Evolutionary conservation across 2,113 vertebrate species (phyloP), one percentile per base, ranked within the genome.

Genomic region (Psammodynastes pulverulentus): DNA sequence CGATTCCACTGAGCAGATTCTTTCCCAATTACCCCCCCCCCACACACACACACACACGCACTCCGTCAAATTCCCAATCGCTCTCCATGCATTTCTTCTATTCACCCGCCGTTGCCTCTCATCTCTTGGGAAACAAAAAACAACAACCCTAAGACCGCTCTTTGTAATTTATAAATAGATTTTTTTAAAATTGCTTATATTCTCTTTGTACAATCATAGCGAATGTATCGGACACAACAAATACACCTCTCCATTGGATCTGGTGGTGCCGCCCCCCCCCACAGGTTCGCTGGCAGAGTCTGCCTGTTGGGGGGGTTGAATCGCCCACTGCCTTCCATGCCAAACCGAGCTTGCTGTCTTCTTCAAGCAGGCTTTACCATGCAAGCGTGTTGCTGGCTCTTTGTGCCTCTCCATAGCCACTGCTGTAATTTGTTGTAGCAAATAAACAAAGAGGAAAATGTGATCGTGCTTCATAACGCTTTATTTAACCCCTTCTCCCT

Each of bases 371-470:
- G 29, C 89, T 90, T 90, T 43, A 46, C 39, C 52, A 49, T 49
- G 56, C 26, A 24, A 53, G 48, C 45, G 58, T 92, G 26, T 88
- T 86, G 24, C 54, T 7, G 88, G 58, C 52, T 54, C 26, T n/a
- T 79, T 84, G 86, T 43, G 86, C 86, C 67, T 88, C 46, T 92
- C 23, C 23, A 24, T 89, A 62, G 88, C 91, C 48, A 54, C 72
- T 51, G 24, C 45, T 85, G 92, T 85, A 85, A 88, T 39, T 54
- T 51, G n/a, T 88, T 58, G 46, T 88, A 89, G 86, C 72, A 43
- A 93, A 93, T 93, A 93, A 93, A 92, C 9, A 43, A 9, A 54
- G 53, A 89, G 45, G 67, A 89, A 89, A 89, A 89, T 19, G 79
- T 86, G 53, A 43, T 6, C 2, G 1, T 84, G 88, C n/a, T 79